Evolutionary conservation across 2,113 vertebrate genomes (phyloP).

Genomic region (Tapirus terrestris): DNA sequence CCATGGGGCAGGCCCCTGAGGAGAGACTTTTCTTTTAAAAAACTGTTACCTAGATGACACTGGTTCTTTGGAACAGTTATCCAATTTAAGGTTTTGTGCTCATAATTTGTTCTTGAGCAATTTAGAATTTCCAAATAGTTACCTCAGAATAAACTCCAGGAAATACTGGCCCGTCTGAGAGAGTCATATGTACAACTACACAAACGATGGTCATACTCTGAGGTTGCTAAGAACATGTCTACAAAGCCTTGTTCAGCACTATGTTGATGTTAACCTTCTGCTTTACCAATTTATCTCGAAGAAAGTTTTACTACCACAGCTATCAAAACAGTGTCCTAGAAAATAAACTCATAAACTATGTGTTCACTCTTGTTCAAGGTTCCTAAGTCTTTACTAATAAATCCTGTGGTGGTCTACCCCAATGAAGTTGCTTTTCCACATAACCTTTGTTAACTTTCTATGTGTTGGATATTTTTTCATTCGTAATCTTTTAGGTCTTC

Average conservation of each 20-base stretch:
- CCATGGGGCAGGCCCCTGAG: neutral
- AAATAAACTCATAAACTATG: constrained; percentile 49
- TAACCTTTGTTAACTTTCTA: neutral
- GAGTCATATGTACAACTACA: neutral
- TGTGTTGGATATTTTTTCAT: neutral
- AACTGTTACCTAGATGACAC: neutral
- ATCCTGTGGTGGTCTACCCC: neutral
- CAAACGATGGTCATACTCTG: neutral
- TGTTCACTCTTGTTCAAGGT: neutral
- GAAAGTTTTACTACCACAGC: neutral
- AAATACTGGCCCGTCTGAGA: neutral
- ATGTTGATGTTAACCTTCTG: neutral
- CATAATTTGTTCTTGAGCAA: neutral
- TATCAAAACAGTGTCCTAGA: constrained; percentile 50
- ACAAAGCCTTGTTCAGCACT: constrained; percentile 9
- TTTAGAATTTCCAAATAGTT: constrained; percentile 32
- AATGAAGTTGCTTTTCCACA: neutral
- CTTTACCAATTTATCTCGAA: constrained; percentile 54
- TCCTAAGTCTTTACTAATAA: neutral
- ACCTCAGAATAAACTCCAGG: constrained; percentile 12
- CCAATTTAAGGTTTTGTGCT: neutral
- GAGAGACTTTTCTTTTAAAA: neutral
- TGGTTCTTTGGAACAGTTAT: neutral
- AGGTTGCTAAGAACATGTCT: neutral
- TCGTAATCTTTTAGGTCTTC: neutral